Base-by-base conservation (phyloP, 2,797 vertebrate species). In the Anguilla pacifica region DNA sequence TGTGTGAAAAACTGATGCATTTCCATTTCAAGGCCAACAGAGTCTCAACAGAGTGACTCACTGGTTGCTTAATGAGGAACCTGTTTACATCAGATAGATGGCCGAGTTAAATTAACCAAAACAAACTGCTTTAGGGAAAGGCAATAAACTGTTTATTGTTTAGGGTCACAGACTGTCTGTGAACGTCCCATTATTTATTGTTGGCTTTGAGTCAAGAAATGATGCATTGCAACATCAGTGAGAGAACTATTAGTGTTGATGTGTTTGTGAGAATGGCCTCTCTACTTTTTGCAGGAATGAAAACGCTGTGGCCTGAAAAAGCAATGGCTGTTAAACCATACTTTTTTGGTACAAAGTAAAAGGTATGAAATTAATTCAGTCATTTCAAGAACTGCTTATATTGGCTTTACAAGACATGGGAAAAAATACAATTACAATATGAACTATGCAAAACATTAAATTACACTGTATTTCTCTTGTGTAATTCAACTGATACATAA, bases 281-380 rank as follows among this genome's bases (percentile, higher is more conserved):
- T 53, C 25, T 39, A 39, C 86, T 88, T 74, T 89, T 61, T 59
- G 39, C 85, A 91, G 92, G 59, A 83, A 88, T 9, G 72, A 57
- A 70, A 28, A 70, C n/a, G 28, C 15, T 91, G 19, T 89, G 83
- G 88, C 35, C 35, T 83, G 59, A 89, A 81, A n/a, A 51, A 55
- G 46, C 2, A 9, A 57, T 72, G 3, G n/a, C 13, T 10, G n/a
- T 49, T 64, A 67, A 43, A 19, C 2, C 31, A n/a, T n/a, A 3
- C 35, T n/a, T 35, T 85, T 67, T 74, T n/a, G 31, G 28, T 81
- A 22, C 39, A 19, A 86, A 85, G 46, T 0, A 82, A 11, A 82
- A 46, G 4, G 28, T 28, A 57, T 59, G 5, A 39, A 84, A 59
- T 59, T 9, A 61, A 84, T 7, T 57, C 51, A 15, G 31, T 28